Evolutionary conservation across 2,888 invertebrate species (phyloP).

Genomic region (Dusona sp.): DNA sequence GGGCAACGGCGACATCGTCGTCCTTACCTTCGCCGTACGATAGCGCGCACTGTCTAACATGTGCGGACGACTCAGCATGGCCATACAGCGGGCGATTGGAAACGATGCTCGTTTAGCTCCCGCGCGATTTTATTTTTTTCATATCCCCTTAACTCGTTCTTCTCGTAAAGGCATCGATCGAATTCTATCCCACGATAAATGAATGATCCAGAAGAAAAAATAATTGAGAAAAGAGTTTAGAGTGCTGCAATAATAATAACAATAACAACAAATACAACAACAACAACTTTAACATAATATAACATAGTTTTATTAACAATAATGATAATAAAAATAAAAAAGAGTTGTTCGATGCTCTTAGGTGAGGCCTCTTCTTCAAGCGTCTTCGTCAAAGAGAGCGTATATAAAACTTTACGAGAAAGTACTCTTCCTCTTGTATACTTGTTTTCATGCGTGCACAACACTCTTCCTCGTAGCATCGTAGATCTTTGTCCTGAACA

Average conservation of each 20-base stretch:
- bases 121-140: slow-evolving; percentile 7
- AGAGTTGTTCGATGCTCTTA: background rate
- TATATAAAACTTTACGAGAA: slow-evolving; percentile 8
- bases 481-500: slow-evolving; percentile 4
- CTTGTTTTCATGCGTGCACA: slow-evolving; percentile 50
- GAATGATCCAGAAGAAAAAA: background rate
- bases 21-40: slow-evolving; percentile 55
- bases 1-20: slow-evolving; percentile 55
- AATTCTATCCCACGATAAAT: background rate
- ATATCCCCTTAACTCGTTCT: background rate
- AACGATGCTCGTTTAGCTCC: background rate
- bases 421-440: slow-evolving; percentile 43
- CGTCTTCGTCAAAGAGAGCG: background rate
- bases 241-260: background rate
- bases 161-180: background rate
- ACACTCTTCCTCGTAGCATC: slow-evolving; percentile 11
- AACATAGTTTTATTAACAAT: too few relatives aligned
- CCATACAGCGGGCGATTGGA: background rate
- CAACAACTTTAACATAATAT: too few relatives aligned
- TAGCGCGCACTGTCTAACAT: slow-evolving; percentile 19
- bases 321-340: background rate
- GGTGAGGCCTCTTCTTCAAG: background rate
- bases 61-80: background rate
- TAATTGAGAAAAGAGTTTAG: background rate
- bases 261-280: background rate